A percentile compares a stretch with the other conserved stretches of the same genome.
phyloP scores from a whole-genome alignment of 2,888 invertebrate species.

The Orthonychiurus folsomi region DNA sequence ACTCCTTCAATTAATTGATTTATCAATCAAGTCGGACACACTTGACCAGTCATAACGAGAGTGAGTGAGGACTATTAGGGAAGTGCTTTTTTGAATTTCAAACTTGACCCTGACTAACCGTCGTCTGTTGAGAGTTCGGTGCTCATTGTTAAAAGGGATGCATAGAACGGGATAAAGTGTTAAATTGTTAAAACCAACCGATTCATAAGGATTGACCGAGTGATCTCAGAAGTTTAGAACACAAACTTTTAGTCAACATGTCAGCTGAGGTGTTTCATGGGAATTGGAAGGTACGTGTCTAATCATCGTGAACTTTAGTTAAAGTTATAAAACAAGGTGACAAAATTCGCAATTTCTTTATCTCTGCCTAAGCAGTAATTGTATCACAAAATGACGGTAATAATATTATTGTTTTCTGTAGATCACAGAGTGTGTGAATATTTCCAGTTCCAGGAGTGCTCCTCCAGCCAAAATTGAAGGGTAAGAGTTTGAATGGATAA shows the following conservation, averaged over 20 bases:
- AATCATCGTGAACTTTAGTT: slow-evolving; percentile 14
- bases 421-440: slow-evolving; percentile 47
- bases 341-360: no score
- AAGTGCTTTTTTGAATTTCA: neutral
- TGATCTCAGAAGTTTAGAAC: neutral
- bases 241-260: slow-evolving; percentile 42
- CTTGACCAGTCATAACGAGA: no score
- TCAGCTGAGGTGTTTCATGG: slow-evolving; percentile 49
- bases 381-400: no score
- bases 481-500: slow-evolving; percentile 41
- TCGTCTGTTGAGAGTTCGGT: neutral
- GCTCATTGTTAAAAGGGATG: neutral
- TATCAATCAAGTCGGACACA: no score
- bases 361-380: no score
- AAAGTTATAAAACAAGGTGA: no score
- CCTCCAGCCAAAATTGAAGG: slow-evolving; percentile 50
- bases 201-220: no score
- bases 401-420: no score
- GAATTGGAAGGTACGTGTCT: slow-evolving; percentile 52
- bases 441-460: slow-evolving; percentile 46
- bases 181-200: no score
- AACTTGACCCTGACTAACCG: neutral
- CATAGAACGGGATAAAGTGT: no score
- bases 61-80: neutral
- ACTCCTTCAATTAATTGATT: no score